phyloP scores from a whole-genome alignment of 1,140 invertebrate genomes.

The Camponotus floridanus region DNA sequence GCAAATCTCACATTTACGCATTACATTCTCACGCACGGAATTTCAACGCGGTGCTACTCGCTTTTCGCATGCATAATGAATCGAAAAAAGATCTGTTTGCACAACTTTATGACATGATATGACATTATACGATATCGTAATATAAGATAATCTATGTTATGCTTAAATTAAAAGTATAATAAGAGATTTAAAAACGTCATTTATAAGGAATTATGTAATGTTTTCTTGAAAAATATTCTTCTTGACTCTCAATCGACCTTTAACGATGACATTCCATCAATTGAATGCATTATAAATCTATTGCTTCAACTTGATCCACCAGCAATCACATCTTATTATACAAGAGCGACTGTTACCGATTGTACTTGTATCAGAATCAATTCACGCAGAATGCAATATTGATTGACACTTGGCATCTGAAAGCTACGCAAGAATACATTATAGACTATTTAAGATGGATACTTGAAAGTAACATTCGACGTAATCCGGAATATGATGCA shows the following conservation, averaged over 20 bases:
- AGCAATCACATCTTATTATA: conserved; percentile 44
- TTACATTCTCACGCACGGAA: conserved; percentile 63
- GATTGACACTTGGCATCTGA: conserved; percentile 30
- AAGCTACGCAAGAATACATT: conserved; percentile 25
- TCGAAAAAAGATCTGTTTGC: neutral
- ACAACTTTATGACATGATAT: neutral
- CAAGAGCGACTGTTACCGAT: conserved; percentile 31
- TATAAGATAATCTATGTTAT: neutral
- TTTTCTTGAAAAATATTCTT: conserved; percentile 11
- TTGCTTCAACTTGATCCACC: neutral
- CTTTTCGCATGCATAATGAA: conserved; percentile 3
- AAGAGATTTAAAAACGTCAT: neutral
- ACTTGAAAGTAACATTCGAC: conserved; percentile 18
- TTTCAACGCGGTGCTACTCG: conserved; percentile 15
- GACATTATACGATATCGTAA: neutral
- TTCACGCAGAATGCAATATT: conserved; percentile 16
- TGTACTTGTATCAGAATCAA: neutral
- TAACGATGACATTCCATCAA: conserved; percentile 15
- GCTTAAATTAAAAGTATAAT: conserved; percentile 15
- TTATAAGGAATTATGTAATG: neutral
- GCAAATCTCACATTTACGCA: conserved; percentile 58
- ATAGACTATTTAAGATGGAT: conserved; percentile 12
- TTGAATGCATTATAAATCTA: neutral
- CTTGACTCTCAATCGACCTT: neutral
- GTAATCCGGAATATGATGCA: conserved; percentile 27